Evolutionary conservation across 2,113 vertebrate genomes (phyloP), one percentile per base, ranked within the genome.

Genomic region (Alexandromys fortis): DNA sequence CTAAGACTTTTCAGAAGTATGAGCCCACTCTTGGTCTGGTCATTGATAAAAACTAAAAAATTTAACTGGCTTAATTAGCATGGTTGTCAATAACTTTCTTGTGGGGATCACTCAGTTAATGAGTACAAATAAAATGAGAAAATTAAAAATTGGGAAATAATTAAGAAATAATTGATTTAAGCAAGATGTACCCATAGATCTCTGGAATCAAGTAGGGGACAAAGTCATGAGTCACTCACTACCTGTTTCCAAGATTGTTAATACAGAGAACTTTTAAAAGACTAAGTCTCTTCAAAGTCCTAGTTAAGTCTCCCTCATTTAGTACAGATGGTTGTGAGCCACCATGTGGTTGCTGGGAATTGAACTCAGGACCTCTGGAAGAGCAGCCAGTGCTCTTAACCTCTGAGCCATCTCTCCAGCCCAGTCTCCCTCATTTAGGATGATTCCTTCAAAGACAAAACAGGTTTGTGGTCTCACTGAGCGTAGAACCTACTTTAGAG

Each of bases 381-480:
- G n/a, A n/a, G n/a, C n/a, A n/a, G n/a, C n/a, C n/a, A n/a, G n/a
- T n/a, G n/a, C n/a, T n/a, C n/a, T n/a, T n/a, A n/a, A n/a, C n/a
- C n/a, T n/a, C n/a, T n/a, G n/a, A n/a, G n/a, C n/a, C n/a, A n/a
- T n/a, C n/a, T n/a, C n/a, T n/a, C n/a, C n/a, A n/a, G n/a, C n/a
- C n/a, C n/a, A n/a, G n/a, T n/a, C n/a, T n/a, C n/a, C n/a, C n/a
- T n/a, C n/a, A n/a, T n/a, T n/a, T n/a, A n/a, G n/a, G 73, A 75
- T 73, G 19, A 89, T 35, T 77, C 92, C 77, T 33, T 95, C 47
- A 78, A 86, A 94, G 77, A 88, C 6, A 90, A 95, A 92, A 55
- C 35, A 90, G 58, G 14, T 92, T 3, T 92, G 72, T 30, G 49
- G 22, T 33, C 67, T 65, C 81, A 26, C 0, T 83, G 45, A 65